These are phyloP conservation scores for Cephalophus harveyi DNA, from an alignment of 2,113 vertebrate genomes.

Conservation along the genomic window DNA sequence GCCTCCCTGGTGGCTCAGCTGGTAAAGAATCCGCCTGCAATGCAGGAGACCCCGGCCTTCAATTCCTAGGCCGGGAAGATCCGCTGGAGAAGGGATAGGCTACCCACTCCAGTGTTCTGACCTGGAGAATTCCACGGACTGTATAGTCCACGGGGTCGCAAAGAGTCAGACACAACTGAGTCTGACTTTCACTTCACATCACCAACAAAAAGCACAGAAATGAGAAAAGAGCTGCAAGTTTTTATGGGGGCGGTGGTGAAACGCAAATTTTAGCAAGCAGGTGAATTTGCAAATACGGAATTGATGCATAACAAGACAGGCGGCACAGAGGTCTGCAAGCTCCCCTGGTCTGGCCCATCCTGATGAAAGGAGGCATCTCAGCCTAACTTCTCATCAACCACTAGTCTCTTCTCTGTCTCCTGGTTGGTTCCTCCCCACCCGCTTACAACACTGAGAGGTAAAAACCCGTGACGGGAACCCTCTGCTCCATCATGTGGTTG, in stretches of 20 bases:
- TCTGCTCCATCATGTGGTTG: fast-evolving
- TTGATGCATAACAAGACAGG: not conserved
- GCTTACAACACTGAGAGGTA: not conserved
- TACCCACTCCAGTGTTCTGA: not conserved
- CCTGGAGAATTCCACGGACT: not conserved
- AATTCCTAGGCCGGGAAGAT: not conserved
- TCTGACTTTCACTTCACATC: not conserved
- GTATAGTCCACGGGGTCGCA: not conserved
- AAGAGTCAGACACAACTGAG: not conserved
- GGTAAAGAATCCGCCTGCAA: not conserved
- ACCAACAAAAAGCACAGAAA: not conserved
- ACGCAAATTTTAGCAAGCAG: not conserved
- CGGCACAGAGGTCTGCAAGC: fast-evolving
- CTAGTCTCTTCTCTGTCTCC: not conserved
- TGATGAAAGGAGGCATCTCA: fast-evolving
- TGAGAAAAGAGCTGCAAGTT: not conserved
- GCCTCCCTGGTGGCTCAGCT: not conserved
- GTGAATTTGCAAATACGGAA: not conserved
- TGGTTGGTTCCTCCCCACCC: not conserved
- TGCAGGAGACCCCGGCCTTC: not conserved
- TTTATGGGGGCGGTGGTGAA: not conserved
- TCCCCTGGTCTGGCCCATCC: not conserved
- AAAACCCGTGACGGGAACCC: fast-evolving
- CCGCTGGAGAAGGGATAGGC: not conserved
- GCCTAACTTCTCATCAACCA: not conserved